Conservation (phyloP, 2,113 vertebrate genomes). For the Psammodynastes pulverulentus region DNA sequence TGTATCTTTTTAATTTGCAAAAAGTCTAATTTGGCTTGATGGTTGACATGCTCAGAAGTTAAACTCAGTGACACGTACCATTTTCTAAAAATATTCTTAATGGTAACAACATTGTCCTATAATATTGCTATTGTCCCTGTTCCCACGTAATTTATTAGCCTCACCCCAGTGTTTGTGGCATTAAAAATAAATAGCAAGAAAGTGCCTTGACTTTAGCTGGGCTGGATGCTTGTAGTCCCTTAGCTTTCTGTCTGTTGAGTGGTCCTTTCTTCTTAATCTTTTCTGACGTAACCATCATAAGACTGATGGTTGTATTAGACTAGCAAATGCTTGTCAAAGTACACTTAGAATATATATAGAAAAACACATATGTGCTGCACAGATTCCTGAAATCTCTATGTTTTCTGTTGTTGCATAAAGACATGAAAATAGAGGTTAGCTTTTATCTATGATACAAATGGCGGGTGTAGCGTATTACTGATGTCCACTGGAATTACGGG, state of each 20-base stretch:
- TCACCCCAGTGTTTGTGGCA: background rate
- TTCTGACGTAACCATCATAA: background rate
- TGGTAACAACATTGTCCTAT: slow-evolving; percentile 4
- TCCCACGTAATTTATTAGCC: background rate
- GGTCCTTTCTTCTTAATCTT: background rate
- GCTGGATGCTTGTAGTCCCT: background rate
- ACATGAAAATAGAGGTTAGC: background rate
- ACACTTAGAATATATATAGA: background rate
- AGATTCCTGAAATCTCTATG: background rate
- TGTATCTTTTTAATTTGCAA: slow-evolving; percentile 25
- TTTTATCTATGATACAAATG: background rate
- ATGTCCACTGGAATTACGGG: background rate
- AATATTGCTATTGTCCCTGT: background rate
- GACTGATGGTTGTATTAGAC: background rate
- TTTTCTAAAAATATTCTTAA: slow-evolving; percentile 16
- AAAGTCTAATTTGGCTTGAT: slow-evolving; percentile 23
- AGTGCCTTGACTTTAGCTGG: background rate
- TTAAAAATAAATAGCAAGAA: background rate
- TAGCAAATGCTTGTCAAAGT: background rate
- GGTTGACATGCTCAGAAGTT: slow-evolving; percentile 29
- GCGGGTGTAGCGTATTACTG: background rate
- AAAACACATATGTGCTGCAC: background rate
- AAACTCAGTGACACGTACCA: background rate
- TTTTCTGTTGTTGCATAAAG: background rate
- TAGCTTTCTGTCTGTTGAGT: background rate